Conservation (phyloP, 1,140 invertebrate species). For the Drosophila leontia region DNA sequence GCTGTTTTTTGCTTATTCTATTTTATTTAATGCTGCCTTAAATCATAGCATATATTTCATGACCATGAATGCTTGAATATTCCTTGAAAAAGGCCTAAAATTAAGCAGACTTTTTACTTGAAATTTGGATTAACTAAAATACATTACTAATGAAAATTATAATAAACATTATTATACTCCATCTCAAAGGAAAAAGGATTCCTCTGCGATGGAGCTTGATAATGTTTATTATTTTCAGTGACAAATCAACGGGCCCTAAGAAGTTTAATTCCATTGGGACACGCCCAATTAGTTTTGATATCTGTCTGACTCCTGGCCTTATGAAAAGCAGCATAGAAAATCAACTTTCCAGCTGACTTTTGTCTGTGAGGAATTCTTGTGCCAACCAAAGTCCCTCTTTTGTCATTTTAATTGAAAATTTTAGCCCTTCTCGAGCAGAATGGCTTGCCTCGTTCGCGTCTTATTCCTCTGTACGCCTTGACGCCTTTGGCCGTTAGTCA, state of each 20-base stretch:
- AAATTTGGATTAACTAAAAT: neutral
- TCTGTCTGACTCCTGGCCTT: slow-evolving; percentile 34
- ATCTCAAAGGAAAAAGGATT: neutral
- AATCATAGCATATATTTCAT: slow-evolving; percentile 46
- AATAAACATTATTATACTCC: neutral
- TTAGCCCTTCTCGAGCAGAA: slow-evolving; percentile 17
- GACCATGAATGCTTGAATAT: neutral
- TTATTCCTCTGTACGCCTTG: slow-evolving; percentile 4
- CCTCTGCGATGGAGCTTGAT: too few species aligned
- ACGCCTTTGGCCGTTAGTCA: slow-evolving; percentile 28
- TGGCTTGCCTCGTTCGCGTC: neutral
- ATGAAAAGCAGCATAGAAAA: slow-evolving; percentile 31
- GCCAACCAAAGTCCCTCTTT: slow-evolving; percentile 28
- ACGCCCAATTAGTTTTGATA: slow-evolving; percentile 66
- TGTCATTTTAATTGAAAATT: slow-evolving; percentile 78
- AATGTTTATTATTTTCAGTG: too few species aligned
- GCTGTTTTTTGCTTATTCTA: slow-evolving; percentile 57
- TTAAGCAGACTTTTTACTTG: slow-evolving; percentile 17
- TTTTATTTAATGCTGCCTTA: slow-evolving; percentile 22
- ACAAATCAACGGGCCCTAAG: too few species aligned
- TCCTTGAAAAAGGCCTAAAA: slow-evolving; percentile 1
- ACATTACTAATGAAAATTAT: neutral
- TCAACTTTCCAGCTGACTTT: slow-evolving; percentile 50
- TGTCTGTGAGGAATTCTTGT: neutral
- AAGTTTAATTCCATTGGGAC: slow-evolving; percentile 50